Evolutionary conservation across 2,888 invertebrate genomes (phyloP).

Genomic region (Siphlonurus alternatus): DNA sequence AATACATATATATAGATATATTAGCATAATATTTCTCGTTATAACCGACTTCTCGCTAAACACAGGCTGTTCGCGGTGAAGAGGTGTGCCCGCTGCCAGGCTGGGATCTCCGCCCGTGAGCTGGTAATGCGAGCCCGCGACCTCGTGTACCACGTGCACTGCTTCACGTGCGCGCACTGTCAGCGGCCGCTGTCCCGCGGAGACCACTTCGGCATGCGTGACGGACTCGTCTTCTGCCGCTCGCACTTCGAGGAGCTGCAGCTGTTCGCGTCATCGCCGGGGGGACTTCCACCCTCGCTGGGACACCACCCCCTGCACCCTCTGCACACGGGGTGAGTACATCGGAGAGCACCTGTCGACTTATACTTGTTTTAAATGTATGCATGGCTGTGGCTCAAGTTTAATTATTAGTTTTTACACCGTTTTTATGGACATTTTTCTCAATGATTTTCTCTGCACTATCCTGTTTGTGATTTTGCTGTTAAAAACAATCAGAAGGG

Average conservation of each 20-base stretch:
- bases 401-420: no score
- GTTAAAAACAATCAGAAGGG: no score
- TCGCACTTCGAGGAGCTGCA: slow-evolving; percentile 38
- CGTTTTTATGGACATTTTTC: no score
- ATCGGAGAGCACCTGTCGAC: no score
- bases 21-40: no score
- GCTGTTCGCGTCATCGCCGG: slow-evolving; percentile 1
- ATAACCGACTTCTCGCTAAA: no score
- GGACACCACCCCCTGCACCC: neutral
- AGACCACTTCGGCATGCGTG: slow-evolving; percentile 79
- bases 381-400: no score
- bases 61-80: slow-evolving; percentile 76
- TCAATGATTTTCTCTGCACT: no score
- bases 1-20: no score
- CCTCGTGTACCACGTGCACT: slow-evolving; percentile 72
- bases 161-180: slow-evolving; percentile 79
- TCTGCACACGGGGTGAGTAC: neutral
- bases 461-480: no score
- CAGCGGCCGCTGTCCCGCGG: slow-evolving; percentile 68
- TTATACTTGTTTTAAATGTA: no score
- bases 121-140: slow-evolving; percentile 82
- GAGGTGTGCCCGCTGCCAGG: slow-evolving; percentile 69
- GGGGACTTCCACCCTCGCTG: neutral
- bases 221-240: slow-evolving; percentile 51
- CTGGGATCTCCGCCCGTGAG: slow-evolving; percentile 71